Conservation (phyloP, 1,140 invertebrate genomes). For the Brachionus rubens region DNA sequence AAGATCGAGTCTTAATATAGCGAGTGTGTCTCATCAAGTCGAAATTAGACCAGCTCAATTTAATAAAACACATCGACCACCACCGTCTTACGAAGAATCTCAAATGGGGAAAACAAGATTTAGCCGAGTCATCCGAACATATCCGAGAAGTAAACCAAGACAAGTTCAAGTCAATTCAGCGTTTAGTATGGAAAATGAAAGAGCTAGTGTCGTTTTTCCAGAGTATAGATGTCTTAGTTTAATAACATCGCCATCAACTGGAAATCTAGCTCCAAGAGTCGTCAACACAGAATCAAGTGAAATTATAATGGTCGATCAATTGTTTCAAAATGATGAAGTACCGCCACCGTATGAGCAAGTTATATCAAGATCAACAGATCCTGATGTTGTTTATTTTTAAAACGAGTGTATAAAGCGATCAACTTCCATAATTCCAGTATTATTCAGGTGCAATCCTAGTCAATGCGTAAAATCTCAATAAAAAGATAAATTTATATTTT, state of each 20-base stretch:
- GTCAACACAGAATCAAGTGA: neutral
- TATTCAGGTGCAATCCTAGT: no score
- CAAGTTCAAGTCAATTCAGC: neutral
- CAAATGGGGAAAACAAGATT: neutral
- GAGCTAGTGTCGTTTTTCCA: neutral
- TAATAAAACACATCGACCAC: neutral
- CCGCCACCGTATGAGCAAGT: neutral
- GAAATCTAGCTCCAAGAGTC: neutral
- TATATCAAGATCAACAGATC: neutral
- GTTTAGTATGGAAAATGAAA: neutral
- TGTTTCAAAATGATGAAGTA: slow-evolving; percentile 22
- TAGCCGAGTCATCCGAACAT: slow-evolving; percentile 1
- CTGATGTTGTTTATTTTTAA: slow-evolving; percentile 29
- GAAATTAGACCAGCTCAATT: neutral
- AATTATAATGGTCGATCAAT: neutral
- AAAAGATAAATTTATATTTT: no score
- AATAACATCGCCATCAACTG: neutral
- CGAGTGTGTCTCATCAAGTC: neutral
- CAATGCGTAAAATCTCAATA: no score
- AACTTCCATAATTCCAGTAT: neutral
- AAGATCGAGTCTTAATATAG: neutral
- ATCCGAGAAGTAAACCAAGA: neutral
- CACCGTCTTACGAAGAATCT: slow-evolving; percentile 2
- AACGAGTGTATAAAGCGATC: neutral
- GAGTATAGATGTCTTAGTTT: slow-evolving; percentile 9